Base-by-base conservation (phyloP, 2,797 vertebrate genomes). In the Chelon auratus region DNA sequence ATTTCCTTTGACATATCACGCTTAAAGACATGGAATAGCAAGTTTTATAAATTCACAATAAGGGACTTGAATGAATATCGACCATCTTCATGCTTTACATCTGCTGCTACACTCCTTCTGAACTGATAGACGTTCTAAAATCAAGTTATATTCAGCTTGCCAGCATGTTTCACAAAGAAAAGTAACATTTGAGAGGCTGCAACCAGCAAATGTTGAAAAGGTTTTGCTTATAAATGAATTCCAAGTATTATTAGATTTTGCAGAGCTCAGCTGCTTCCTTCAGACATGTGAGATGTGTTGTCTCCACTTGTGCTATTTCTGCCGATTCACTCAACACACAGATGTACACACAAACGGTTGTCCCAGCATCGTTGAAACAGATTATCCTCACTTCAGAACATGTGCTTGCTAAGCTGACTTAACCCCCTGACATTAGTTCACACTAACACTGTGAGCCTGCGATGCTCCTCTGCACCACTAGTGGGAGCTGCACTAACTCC, bases 401-500 rank as follows among this genome's bases (percentile, higher is more conserved):
- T 72, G 68, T 59, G 69, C 62, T 57, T 0, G 26, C 39, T 78
- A 73, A 89, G 4, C 68, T 68, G n/a, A 37, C 45, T 74, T 69
- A 59, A 62, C 62, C 68, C 62, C 66, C 37, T 64, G 26, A 36
- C 66, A 63, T 42, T 5, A 45, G 42, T 20, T 61, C 39, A 22
- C 36, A 68, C 52, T 24, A 24, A 47, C 57, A 6, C 10, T 13
- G 12, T 17, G 9, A 30, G 45, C 58, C 53, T 81, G 68, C 53
- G 70, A 9, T 0, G n/a, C 69, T 50, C 10, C 43, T 10, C 4
- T 13, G 15, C n/a, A 5, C 72, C 92, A 85, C 75, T 20, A 62
- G 90, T 69, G 45, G 89, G 88, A n/a, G 77, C 81, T 79, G 66
- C 17, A 3, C 18, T n/a, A 10, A 61, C 42, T 1, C 1, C 11